Percentiles rank a stretch among this genome's conserved stretches.
Conservation (phyloP, 64 coral and sea anemone genomes). For the Orbicella faveolata region DNA sequence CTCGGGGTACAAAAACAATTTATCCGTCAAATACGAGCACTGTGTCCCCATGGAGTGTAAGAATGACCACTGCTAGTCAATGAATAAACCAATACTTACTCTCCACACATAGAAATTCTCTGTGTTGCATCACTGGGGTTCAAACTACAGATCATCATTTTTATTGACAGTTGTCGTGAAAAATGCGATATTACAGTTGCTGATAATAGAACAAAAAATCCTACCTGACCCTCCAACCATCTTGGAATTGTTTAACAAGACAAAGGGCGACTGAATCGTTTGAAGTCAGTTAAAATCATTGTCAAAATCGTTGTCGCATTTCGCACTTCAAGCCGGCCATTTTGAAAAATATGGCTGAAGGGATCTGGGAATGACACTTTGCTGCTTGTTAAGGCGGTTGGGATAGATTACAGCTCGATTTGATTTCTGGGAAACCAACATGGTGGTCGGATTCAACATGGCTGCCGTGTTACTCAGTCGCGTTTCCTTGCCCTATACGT, state of each 20-base stretch:
- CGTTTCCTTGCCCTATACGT: not conserved
- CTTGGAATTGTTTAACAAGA: not conserved
- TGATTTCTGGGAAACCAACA: conserved; percentile 9
- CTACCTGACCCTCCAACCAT: conserved; percentile 48
- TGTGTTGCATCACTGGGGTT: not conserved
- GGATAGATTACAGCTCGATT: not conserved
- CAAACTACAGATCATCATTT: too few relatives aligned
- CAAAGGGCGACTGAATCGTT: not conserved
- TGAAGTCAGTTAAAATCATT: not conserved
- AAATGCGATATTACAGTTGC: too few relatives aligned
- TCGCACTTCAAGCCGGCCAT: not conserved
- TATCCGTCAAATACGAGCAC: too few relatives aligned
- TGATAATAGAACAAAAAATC: too few relatives aligned
- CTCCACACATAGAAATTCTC: too few relatives aligned
- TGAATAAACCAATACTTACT: too few relatives aligned
- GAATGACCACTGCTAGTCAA: too few relatives aligned
- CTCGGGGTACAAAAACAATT: too few relatives aligned
- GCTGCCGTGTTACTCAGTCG: not conserved
- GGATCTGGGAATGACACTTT: not conserved
- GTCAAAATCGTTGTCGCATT: not conserved
- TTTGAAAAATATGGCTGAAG: not conserved
- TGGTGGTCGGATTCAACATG: conserved; percentile 1
- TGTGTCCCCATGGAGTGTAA: too few relatives aligned
- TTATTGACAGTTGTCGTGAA: too few relatives aligned
- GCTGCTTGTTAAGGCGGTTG: not conserved